These are phyloP conservation scores for Umimayanthus chanpuru DNA, from an alignment of 92 coral and sea anemone genomes.

Conservation along the genomic window DNA sequence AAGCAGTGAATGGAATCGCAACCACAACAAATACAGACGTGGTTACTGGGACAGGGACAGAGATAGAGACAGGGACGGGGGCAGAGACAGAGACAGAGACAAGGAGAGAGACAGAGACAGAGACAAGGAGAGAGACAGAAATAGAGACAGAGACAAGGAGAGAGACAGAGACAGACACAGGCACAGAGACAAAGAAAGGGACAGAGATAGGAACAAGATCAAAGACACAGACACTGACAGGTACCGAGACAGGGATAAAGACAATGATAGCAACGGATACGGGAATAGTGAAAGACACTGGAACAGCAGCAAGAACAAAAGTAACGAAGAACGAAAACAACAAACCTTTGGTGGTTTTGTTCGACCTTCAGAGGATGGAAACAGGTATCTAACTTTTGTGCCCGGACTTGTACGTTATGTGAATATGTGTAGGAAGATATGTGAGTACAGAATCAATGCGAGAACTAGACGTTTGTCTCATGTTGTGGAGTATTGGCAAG, in stretches of 20 bases:
- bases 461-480: too few species aligned
- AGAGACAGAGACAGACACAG: not conserved
- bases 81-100: slow-evolving; percentile 25
- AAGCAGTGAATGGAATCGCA: slow-evolving; percentile 19
- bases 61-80: not conserved
- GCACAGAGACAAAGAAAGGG: slow-evolving; percentile 5
- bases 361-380: slow-evolving; percentile 51
- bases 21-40: slow-evolving; percentile 30
- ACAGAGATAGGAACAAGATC: not conserved
- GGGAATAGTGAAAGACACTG: not conserved
- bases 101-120: slow-evolving; percentile 37
- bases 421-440: not conserved
- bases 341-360: slow-evolving; percentile 35
- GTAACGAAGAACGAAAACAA: not conserved
- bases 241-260: not conserved
- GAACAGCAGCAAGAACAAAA: not conserved
- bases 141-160: not conserved
- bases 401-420: not conserved
- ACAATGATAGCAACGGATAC: not conserved
- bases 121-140: not conserved
- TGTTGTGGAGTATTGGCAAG: too few species aligned
- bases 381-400: slow-evolving; percentile 41
- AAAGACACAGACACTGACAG: slow-evolving; percentile 6
- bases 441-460: not conserved
- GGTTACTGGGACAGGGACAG: slow-evolving; percentile 21